Conservation (phyloP, 2,113 vertebrate species). For the Sinocyclocheilus maitianheensis region DNA sequence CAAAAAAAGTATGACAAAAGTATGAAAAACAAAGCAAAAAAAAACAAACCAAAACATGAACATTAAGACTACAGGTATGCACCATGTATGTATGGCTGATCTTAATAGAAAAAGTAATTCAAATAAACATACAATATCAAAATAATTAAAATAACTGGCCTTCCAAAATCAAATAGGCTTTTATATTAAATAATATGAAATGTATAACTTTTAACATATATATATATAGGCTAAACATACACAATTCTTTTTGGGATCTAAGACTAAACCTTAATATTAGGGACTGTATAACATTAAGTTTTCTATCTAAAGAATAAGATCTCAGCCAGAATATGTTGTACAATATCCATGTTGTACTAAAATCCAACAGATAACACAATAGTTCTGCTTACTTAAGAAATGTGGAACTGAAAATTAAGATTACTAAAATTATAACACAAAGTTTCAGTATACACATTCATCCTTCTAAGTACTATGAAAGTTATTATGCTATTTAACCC, state of each 20-base stretch:
- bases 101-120: not conserved
- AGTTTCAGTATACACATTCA: not conserved
- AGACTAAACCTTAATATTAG: not conserved
- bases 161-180: conserved; percentile 4
- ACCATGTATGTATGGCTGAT: not conserved
- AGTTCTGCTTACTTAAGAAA: not conserved
- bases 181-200: not conserved
- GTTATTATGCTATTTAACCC: not conserved
- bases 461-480: not conserved
- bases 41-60: not conserved
- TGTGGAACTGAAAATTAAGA: conserved; percentile 21
- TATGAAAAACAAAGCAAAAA: not conserved
- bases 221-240: too few species aligned
- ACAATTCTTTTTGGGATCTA: not conserved
- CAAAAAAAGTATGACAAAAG: conserved; percentile 32
- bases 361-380: not conserved
- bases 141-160: not conserved
- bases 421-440: not conserved
- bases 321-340: not conserved
- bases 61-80: not conserved
- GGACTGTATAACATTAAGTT: not conserved
- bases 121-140: conserved; percentile 1
- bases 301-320: not conserved
- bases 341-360: too few species aligned
- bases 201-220: not conserved